Evolutionary conservation across 1,140 invertebrate genomes (phyloP), one percentile per base, ranked within the genome.

Genomic region (Stegodyphus dumicola): DNA sequence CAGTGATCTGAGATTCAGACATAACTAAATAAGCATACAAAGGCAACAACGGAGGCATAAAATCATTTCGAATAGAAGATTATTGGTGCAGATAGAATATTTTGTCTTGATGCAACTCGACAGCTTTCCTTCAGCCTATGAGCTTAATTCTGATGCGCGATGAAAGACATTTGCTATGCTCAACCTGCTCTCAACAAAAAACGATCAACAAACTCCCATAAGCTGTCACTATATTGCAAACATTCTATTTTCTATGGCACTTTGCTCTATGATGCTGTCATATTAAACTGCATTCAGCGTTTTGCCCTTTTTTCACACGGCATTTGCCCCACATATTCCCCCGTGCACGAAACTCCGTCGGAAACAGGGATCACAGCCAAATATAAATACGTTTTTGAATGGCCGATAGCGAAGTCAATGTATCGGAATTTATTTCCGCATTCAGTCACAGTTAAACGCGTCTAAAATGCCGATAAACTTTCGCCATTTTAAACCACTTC

Each of bases 401-500:
- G 71, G 80, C 71, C 80, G 71, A 83, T 83, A 83, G 80, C 70
- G 51, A 83, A 83, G 48, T 83, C 80, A 83, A 83, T 83, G 80
- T 83, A 83, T 83, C 71, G 80, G 80, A 83, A 83, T 83, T 83
- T 83, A 83, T 83, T 83, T 83, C 71, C 80, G 80, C 71, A 75
- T 83, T 83, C 80, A 83, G 80, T 83, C 80, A 83, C 80, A 83
- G 80, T 83, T 83, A 83, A 83, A 83, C 80, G 80, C 80, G 80
- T 71, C 71, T 75, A 75, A 83, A 83, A 83, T 75, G 71, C 80
- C 80, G 80, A 83, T 83, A 83, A 83, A 83, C 80, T 83, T 83
- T 83, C 80, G 80, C 80, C 80, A 83, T 83, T 83, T 83, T 83
- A 83, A 83, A 83, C 80, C 80, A 83, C 80, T 83, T 75, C 80